Conservation (phyloP, 2,888 invertebrate genomes). For the Ganaspis brasiliensis region DNA sequence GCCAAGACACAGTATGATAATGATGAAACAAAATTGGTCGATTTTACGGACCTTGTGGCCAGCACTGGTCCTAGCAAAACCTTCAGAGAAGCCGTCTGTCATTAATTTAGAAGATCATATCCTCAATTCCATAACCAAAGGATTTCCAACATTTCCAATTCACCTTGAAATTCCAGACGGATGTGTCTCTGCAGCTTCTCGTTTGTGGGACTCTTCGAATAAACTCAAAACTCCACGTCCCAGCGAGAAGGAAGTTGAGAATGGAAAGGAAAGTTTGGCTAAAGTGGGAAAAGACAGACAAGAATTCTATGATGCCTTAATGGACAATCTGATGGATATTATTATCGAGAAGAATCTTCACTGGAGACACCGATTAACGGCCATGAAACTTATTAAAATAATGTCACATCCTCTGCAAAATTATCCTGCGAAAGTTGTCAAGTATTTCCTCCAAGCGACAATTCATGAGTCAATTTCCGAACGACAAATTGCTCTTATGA, state of each 20-base stretch:
- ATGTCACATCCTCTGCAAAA: slow-evolving; percentile 87
- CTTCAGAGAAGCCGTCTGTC: slow-evolving; percentile 93
- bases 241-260: slow-evolving; percentile 75
- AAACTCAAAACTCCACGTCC: slow-evolving; percentile 78
- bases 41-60: slow-evolving; percentile 89
- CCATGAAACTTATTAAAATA: slow-evolving; percentile 87
- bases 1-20: slow-evolving; percentile 84
- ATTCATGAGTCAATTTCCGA: slow-evolving; percentile 91
- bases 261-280: slow-evolving; percentile 76
- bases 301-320: slow-evolving; percentile 81
- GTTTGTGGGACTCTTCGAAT: slow-evolving; percentile 79
- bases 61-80: slow-evolving; percentile 87
- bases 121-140: slow-evolving; percentile 82
- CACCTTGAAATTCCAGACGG: slow-evolving; percentile 82
- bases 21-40: slow-evolving; percentile 90
- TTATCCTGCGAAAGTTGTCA: slow-evolving; percentile 85
- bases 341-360: slow-evolving; percentile 84
- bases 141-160: slow-evolving; percentile 85
- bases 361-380: slow-evolving; percentile 91
- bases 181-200: slow-evolving; percentile 81
- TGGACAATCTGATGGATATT: slow-evolving; percentile 82
- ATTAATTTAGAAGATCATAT: slow-evolving; percentile 83
- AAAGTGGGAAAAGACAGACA: slow-evolving; percentile 81
- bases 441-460: slow-evolving; percentile 85
- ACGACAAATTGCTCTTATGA: slow-evolving; percentile 86